These are phyloP conservation scores for Halocaridina rubra DNA, from an alignment of 2,888 invertebrate species.

Conservation along the genomic window DNA sequence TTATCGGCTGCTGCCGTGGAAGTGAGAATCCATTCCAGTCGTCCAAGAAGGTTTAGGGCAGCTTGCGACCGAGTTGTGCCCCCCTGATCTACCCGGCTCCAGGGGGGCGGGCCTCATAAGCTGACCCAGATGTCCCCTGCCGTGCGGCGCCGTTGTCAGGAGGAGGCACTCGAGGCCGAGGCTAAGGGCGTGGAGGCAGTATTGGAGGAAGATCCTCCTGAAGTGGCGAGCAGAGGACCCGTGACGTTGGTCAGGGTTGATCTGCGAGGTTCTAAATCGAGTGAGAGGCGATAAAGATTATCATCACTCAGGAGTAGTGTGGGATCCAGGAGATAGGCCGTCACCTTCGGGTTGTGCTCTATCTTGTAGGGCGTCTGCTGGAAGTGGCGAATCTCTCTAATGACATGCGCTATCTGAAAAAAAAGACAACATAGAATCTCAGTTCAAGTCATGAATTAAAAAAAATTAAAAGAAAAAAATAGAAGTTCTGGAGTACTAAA, in stretches of 20 bases:
- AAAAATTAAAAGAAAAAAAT: too few relatives aligned
- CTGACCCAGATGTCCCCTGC: conserved; percentile 49
- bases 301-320: conserved; percentile 83
- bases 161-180: conserved; percentile 45
- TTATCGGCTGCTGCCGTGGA: neutral
- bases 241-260: conserved; percentile 58
- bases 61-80: conserved; percentile 1
- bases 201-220: neutral
- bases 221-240: conserved; percentile 37
- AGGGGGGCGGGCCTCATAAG: conserved; percentile 46
- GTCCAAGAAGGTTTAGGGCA: neutral
- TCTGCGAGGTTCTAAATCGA: conserved; percentile 84
- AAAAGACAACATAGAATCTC: too few relatives aligned
- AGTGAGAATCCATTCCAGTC: neutral
- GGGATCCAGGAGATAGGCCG: conserved; percentile 82
- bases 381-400: conserved; percentile 89
- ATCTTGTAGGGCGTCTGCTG: conserved; percentile 94
- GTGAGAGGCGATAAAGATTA: conserved; percentile 82
- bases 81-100: conserved; percentile 20
- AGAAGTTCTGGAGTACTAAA: too few relatives aligned
- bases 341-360: conserved; percentile 83
- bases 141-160: conserved; percentile 56
- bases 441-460: too few relatives aligned
- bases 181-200: conserved; percentile 26
- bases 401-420: conserved; percentile 88